phyloP scores from a whole-genome alignment of 2,888 invertebrate genomes.

The Drosophila cracens region DNA sequence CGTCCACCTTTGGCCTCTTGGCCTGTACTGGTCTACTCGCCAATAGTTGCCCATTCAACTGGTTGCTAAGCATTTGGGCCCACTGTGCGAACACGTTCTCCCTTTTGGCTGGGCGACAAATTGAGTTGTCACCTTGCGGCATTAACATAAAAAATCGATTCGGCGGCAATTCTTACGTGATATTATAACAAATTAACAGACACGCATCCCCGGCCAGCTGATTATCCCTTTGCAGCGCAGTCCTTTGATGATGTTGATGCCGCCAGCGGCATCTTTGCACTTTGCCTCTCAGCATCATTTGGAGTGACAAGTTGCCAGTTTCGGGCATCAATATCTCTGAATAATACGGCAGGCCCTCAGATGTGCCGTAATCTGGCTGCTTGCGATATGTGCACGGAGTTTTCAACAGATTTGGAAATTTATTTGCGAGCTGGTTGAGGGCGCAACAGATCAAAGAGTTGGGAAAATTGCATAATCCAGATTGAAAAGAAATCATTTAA shows the following conservation, averaged over 20 bases:
- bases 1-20: constrained; percentile 15
- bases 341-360: constrained; percentile 21
- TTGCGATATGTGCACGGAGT: constrained; percentile 31
- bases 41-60: constrained; percentile 24
- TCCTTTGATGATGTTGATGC: constrained; percentile 15
- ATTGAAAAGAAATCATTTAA: neutral
- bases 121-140: constrained; percentile 74
- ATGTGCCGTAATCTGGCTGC: constrained; percentile 49
- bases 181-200: constrained; percentile 73
- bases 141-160: constrained; percentile 78
- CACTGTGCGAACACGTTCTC: constrained; percentile 61
- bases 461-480: neutral
- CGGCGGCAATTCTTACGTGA: constrained; percentile 67
- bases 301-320: constrained; percentile 62
- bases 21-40: neutral
- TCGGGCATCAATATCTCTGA: constrained; percentile 35
- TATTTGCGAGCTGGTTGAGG: neutral
- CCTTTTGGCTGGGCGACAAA: constrained; percentile 45
- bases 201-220: constrained; percentile 41
- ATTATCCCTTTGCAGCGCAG: constrained; percentile 60
- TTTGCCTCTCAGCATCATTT: constrained; percentile 36
- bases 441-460: neutral
- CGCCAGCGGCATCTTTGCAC: constrained; percentile 42
- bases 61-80: constrained; percentile 57
- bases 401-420: neutral